A percentile compares a stretch with the other conserved stretches of the same genome.
Conservation (phyloP, 1,140 invertebrate genomes). For the Temnothorax curvispinosus region DNA sequence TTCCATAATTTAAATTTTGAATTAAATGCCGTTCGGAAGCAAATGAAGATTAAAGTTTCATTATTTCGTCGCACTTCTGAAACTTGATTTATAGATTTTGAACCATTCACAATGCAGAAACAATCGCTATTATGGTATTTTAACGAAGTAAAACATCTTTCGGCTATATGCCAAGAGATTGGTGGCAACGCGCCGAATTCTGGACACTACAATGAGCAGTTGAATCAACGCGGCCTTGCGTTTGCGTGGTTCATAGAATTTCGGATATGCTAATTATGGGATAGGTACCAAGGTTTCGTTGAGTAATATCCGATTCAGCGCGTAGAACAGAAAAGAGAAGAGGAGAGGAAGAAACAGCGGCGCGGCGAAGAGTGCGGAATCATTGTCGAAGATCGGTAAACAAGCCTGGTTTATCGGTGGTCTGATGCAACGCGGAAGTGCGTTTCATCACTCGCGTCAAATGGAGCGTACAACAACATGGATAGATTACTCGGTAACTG, state of each 20-base stretch:
- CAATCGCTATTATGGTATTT: not conserved
- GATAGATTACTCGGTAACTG: conserved; percentile 69
- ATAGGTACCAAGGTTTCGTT: conserved; percentile 45
- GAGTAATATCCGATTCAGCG: conserved; percentile 48
- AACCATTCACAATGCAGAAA: not conserved
- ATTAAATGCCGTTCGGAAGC: not conserved
- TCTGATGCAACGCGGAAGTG: conserved; percentile 83
- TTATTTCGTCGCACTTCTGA: not conserved
- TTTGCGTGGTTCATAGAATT: not conserved
- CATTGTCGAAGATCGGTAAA: conserved; percentile 72
- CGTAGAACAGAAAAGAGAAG: not conserved
- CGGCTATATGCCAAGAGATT: not conserved
- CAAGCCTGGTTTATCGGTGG: conserved; percentile 71
- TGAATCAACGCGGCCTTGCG: not conserved
- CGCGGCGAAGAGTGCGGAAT: conserved; percentile 10
- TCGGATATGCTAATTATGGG: conserved; percentile 27
- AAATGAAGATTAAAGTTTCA: not conserved
- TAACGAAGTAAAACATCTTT: not conserved
- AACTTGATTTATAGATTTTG: not conserved
- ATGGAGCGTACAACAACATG: conserved; percentile 62
- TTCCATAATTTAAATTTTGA: not conserved
- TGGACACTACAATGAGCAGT: not conserved
- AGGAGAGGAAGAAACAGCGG: not conserved
- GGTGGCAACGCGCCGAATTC: not conserved
- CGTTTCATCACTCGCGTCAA: conserved; percentile 81